Base-by-base conservation (phyloP, 2,113 vertebrate species). In the Uria aalge region DNA sequence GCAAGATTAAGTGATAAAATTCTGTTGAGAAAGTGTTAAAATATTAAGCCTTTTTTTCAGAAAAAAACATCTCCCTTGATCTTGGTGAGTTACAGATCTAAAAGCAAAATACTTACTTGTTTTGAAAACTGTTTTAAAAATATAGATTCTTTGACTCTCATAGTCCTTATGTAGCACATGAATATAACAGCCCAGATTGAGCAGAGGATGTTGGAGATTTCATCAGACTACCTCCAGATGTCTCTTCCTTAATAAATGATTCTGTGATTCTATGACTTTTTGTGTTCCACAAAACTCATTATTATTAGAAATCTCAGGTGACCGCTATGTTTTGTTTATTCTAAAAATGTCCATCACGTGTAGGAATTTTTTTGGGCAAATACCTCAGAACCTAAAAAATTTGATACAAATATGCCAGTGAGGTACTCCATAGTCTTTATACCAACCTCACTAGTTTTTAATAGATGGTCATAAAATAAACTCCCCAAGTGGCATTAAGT, bases 301-400 rank as follows among this genome's bases (percentile, higher is more conserved):
- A 21, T 32, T 68, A 45, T 47, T 57, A 85, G 36, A 85, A 94
- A 83, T 52, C n/a, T 73, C 48, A 60, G 5, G 15, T 38, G 11
- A 79, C 1, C 40, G 9, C 12, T 50, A 20, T 22, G 6, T 8
- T 77, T 8, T 9, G 8, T 60, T 60, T 79, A n/a, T 86, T 86
- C 26, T 2, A 41, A 83, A 87, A 67, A 40, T 8, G 2, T 32
- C 29, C 26, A n/a, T 23, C 4, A 15, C 8, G 0, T 64, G 14
- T 9, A 55, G 5, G 4, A 84, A 15, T 2, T 34, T 76, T 32
- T 9, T 0, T 2, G 3, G 2, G 4, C 9, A 20, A 82, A 63
- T 17, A 66, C 5, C 10, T 75, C 12, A 63, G 79, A 77, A 57
- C 8, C 20, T 60, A 50, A 67, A 16, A 17, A n/a, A 6, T 26